Evolutionary conservation across 2,113 vertebrate genomes (phyloP).

Genomic region (Varanus komodoensis): DNA sequence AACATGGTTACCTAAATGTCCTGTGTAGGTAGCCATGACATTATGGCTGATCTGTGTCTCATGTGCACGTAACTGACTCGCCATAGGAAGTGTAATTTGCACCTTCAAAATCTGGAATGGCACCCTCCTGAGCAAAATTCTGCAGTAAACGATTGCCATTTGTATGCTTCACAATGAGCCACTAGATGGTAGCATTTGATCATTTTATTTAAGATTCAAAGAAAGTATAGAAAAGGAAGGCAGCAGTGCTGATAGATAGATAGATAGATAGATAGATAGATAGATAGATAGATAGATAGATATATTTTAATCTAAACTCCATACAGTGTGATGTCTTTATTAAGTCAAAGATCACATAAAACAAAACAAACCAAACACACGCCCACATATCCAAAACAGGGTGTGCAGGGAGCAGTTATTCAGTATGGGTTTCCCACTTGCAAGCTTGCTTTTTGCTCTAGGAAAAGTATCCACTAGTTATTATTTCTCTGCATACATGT

Average conservation of each 20-base stretch:
- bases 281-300: too few species aligned
- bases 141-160: rapidly evolving
- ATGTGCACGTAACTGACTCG: neutral
- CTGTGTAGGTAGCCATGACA: neutral
- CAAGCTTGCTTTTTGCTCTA: neutral
- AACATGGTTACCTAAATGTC: neutral
- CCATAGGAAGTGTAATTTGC: neutral
- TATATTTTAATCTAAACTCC: too few species aligned
- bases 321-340: too few species aligned
- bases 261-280: too few species aligned
- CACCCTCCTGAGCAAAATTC: neutral
- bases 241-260: too few species aligned
- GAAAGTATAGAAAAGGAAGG: neutral
- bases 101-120: neutral
- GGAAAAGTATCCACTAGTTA: neutral
- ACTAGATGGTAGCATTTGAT: slow-evolving; percentile 61
- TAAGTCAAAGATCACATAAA: too few species aligned
- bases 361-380: too few species aligned
- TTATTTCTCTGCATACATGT: neutral
- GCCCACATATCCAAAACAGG: too few species aligned
- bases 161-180: neutral
- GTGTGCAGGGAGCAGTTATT: too few species aligned
- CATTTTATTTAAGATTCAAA: neutral
- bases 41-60: neutral
- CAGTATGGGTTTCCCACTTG: neutral